Evolutionary conservation across 1,140 invertebrate species (phyloP).

Genomic region (Pectinophora gossypiella): DNA sequence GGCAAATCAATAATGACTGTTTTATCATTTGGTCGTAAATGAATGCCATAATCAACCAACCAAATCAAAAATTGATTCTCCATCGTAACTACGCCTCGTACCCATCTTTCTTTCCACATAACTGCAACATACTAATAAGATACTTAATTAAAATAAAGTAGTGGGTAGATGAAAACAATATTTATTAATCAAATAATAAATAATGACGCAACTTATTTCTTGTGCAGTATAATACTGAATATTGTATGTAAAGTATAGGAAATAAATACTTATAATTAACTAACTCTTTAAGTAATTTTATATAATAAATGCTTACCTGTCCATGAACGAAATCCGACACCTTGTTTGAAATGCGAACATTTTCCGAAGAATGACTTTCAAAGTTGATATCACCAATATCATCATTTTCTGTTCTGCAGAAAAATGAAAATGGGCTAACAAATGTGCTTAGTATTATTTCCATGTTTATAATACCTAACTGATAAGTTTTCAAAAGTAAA

Average conservation of each 20-base stretch:
- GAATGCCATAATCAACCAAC: conserved; percentile 46
- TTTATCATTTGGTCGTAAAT: conserved; percentile 31
- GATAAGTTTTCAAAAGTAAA: too few species aligned
- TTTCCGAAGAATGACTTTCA: too few species aligned
- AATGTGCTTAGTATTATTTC: conserved; percentile 29
- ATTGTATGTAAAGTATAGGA: too few species aligned
- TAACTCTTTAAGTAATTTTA: too few species aligned
- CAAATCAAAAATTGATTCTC: conserved; percentile 42
- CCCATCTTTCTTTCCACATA: conserved; percentile 43
- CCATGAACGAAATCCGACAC: conserved; percentile 29
- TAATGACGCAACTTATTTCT: too few species aligned
- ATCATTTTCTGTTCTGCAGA: conserved; percentile 24
- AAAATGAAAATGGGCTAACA: conserved; percentile 43
- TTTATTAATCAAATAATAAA: not conserved
- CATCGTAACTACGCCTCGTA: conserved; percentile 38
- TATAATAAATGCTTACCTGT: conserved; percentile 29
- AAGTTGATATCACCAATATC: too few species aligned
- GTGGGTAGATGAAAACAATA: too few species aligned
- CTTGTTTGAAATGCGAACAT: conserved; percentile 7
- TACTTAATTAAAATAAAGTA: too few species aligned
- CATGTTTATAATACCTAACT: conserved; percentile 28
- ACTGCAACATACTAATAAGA: conserved; percentile 48
- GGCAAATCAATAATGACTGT: conserved; percentile 32
- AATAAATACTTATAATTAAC: too few species aligned
- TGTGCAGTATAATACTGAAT: too few species aligned